Conservation (phyloP, 1,140 invertebrate species). For the Cryptotermes secundus region DNA sequence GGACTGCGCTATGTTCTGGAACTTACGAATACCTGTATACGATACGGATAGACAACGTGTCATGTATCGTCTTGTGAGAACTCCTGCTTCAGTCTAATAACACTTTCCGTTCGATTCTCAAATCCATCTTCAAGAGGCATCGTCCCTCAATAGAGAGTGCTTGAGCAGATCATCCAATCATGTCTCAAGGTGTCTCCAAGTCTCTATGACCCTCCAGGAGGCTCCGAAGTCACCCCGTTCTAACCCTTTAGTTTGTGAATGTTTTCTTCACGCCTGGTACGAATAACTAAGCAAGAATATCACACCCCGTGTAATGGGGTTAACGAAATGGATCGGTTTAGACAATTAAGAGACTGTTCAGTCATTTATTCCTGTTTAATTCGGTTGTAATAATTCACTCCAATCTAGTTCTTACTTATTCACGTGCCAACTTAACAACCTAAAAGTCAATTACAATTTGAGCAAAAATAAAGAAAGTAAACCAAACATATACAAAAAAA, state of each 20-base stretch:
- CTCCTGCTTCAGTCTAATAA: background rate
- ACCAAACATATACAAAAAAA: no score
- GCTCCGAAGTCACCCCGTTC: background rate
- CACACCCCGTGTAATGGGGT: no score
- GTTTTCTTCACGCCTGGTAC: background rate
- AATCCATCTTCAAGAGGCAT: background rate
- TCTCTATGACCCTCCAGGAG: background rate
- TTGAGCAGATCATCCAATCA: background rate
- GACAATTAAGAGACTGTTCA: no score
- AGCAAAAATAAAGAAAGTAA: no score
- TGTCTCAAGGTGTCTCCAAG: background rate
- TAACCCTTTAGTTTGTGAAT: background rate
- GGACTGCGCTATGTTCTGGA: background rate
- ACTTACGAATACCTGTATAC: no score
- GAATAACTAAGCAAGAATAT: no score
- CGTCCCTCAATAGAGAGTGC: background rate
- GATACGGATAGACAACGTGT: background rate
- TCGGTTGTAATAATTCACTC: no score
- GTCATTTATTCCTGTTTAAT: no score
- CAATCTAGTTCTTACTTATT: no score
- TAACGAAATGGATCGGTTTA: no score
- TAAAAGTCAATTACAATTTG: no score
- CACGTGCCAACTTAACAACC: no score
- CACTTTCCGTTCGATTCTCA: background rate
- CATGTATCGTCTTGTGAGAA: background rate